These are phyloP conservation scores for Plebejus melissa DNA, from an alignment of 2,888 invertebrate genomes.

Conservation along the genomic window DNA sequence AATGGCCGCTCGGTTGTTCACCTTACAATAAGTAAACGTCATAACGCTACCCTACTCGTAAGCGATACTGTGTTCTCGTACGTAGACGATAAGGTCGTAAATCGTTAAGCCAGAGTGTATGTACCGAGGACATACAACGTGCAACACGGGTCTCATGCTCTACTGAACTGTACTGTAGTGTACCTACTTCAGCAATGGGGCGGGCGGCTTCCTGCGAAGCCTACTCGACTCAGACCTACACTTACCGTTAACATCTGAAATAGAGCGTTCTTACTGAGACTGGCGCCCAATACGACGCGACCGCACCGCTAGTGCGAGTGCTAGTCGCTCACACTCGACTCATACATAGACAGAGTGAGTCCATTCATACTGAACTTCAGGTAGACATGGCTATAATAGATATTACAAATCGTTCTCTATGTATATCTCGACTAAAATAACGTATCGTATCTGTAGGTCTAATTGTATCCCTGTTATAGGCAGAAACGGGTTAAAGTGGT, in stretches of 20 bases:
- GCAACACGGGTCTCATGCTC: slow-evolving; percentile 45
- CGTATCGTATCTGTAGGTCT: slow-evolving; percentile 45
- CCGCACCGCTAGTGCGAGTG: slow-evolving; percentile 53
- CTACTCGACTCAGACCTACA: slow-evolving; percentile 66
- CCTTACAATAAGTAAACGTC: slow-evolving; percentile 53
- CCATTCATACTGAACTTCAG: slow-evolving; percentile 70
- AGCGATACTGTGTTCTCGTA: slow-evolving; percentile 35
- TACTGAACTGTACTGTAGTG: slow-evolving; percentile 39
- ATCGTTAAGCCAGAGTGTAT: slow-evolving; percentile 39
- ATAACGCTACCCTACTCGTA: slow-evolving; percentile 38
- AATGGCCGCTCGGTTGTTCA: slow-evolving; percentile 55
- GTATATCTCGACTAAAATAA: slow-evolving; percentile 38
- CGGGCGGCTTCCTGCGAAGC: slow-evolving; percentile 39
- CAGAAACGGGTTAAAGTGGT: slow-evolving; percentile 63
- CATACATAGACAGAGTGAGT: slow-evolving; percentile 49
- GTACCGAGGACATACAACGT: slow-evolving; percentile 44
- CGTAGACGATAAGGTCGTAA: slow-evolving; percentile 35
- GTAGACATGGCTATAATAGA: slow-evolving; percentile 41
- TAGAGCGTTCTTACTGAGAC: slow-evolving; percentile 69
- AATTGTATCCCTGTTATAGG: slow-evolving; percentile 46
- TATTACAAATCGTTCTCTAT: slow-evolving; percentile 35
- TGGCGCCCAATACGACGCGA: slow-evolving; percentile 64
- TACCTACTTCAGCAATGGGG: slow-evolving; percentile 38
- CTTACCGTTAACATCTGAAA: slow-evolving; percentile 80
- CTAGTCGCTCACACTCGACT: slow-evolving; percentile 59